phyloP scores from a whole-genome alignment of 2,113 vertebrate species.

The Carassius auratus region DNA sequence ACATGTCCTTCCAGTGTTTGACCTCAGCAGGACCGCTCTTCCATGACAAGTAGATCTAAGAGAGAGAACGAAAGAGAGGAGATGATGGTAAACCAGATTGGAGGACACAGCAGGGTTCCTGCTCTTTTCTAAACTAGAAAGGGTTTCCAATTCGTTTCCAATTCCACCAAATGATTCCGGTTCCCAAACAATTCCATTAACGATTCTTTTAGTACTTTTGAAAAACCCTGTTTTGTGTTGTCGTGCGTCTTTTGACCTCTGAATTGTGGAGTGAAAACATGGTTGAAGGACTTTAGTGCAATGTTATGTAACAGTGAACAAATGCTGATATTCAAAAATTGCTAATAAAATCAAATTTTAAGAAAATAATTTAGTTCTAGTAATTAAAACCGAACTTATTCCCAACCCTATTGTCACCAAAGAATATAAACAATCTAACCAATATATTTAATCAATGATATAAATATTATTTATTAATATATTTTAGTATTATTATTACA shows the following conservation, averaged over 20 bases:
- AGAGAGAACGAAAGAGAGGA: constrained; percentile 36
- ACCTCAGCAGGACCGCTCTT: constrained; percentile 97
- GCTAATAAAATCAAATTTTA: background rate
- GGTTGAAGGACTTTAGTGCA: background rate
- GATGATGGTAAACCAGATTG: background rate
- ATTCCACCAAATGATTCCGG: background rate
- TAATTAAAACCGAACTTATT: background rate
- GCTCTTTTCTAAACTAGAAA: background rate
- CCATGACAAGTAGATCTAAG: constrained; percentile 98
- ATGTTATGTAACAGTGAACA: background rate
- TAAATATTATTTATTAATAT: no score
- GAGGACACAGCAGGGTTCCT: background rate
- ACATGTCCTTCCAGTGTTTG: constrained; percentile 99
- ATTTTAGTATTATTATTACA: no score
- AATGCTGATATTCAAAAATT: background rate
- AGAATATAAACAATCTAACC: no score
- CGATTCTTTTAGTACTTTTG: background rate
- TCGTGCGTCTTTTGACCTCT: background rate
- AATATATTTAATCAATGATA: no score
- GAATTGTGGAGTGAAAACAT: background rate
- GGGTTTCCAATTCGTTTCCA: background rate
- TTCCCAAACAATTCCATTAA: background rate
- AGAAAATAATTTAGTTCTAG: background rate
- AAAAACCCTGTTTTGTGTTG: background rate
- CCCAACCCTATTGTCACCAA: background rate